Percentiles rank a stretch among this genome's conserved stretches.
Conservation (phyloP, 2,797 vertebrate species). For the Sebastes matsubarae region DNA sequence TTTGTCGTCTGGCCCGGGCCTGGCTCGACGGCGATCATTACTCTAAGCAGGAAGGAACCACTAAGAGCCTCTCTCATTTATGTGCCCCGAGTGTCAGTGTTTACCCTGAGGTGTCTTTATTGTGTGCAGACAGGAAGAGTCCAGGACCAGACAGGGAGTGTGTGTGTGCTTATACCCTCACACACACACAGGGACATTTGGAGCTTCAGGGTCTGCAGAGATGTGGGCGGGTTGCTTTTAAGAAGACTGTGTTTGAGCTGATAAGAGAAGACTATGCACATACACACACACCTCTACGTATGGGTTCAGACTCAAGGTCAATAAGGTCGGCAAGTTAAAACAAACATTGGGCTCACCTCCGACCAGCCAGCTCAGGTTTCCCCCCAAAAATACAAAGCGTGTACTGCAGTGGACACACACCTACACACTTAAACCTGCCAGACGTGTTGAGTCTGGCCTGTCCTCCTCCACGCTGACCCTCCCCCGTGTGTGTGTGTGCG, state of each 20-base stretch:
- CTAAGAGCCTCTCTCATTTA: constrained; percentile 46
- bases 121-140: constrained; percentile 60
- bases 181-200: neutral
- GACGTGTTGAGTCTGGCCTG: constrained; percentile 76
- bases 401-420: constrained; percentile 9
- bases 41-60: constrained; percentile 51
- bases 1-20: neutral
- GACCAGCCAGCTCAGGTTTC: constrained; percentile 70
- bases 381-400: constrained; percentile 39
- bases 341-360: constrained; percentile 58
- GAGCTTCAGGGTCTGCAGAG: neutral
- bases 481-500: constrained; percentile 47
- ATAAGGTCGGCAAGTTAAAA: constrained; percentile 63
- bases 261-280: constrained; percentile 28
- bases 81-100: constrained; percentile 48
- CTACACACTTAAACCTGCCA: constrained; percentile 36
- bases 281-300: neutral
- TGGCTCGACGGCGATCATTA: constrained; percentile 22
- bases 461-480: constrained; percentile 64
- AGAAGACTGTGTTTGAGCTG: constrained; percentile 14
- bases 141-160: neutral
- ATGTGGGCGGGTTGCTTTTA: neutral
- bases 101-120: constrained; percentile 62
- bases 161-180: neutral
- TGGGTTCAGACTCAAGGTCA: constrained; percentile 52